Base-by-base conservation (phyloP, 2,113 vertebrate genomes). In the Tonatia bakeri region DNA sequence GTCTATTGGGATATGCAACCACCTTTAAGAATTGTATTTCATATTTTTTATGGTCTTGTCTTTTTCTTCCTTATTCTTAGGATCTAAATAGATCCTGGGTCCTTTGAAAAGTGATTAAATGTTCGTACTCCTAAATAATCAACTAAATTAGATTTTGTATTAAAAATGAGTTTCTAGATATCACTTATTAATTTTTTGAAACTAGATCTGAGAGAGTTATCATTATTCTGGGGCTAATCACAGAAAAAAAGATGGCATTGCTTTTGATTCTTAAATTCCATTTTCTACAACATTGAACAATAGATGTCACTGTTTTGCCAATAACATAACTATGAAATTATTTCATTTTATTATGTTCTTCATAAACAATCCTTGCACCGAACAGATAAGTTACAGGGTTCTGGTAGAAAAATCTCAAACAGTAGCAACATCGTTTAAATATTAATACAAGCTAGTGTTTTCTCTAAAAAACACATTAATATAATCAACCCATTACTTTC, bases 271-370 rank as follows among this genome's bases (percentile, higher is more conserved):
- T 82, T 81, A 76, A 94, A 96, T 96, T 96, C 5, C 17, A 96
- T 90, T 96, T 97, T 95, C 94, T 80, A 96, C 96, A 97, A 94
- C 36, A 95, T 28, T 17, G 90, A 98, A 98, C 98, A 98, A 98
- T 97, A 98, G 98, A 98, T 98, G 98, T 98, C 98, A 98, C 98
- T 98, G 81, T 98, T 98, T 98, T 98, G 95, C 97, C 96, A 97
- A 98, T 96, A 98, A 98, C 95, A 98, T 96, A 98, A 86, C 33
- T 77, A 89, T 84, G 87, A 77, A 88, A 97, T 90, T 94, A 97
- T 96, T 98, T 97, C 64, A 91, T 87, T 96, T 94, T 96, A 96
- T 97, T 96, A 91, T 95, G 97, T 98, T 94, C 87, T 97, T 97
- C 59, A 79, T 94, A 92, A 97, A 91, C 83, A 95, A 94, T 90